phyloP scores from a whole-genome alignment of 1,140 invertebrate species.

The Anoplolepis gracilipes region DNA sequence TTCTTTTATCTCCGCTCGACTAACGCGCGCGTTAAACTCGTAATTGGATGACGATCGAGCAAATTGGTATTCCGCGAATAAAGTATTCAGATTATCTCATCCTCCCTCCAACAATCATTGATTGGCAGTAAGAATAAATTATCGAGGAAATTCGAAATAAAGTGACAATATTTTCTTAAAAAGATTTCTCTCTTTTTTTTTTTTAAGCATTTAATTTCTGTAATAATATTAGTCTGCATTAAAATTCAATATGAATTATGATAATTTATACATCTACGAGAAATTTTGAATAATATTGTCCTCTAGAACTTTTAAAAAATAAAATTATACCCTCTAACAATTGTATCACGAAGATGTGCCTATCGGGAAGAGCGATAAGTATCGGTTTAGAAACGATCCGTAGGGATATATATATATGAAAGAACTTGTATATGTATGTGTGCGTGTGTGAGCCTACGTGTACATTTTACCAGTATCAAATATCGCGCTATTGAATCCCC shows the following conservation, averaged over 20 bases:
- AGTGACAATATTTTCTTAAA: constrained; percentile 18
- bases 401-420: neutral
- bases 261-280: neutral
- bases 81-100: constrained; percentile 25
- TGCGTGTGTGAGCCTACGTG: neutral
- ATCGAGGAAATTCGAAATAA: constrained; percentile 7
- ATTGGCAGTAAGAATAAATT: constrained; percentile 22
- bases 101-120: neutral
- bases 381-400: neutral
- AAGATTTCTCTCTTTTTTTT: neutral
- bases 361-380: neutral
- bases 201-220: neutral
- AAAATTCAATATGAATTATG: neutral
- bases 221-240: neutral
- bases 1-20: constrained; percentile 1
- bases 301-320: neutral
- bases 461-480: constrained; percentile 28
- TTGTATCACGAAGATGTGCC: neutral
- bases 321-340: neutral
- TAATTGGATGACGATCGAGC: constrained; percentile 39
- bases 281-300: neutral
- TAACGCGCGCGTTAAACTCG: constrained; percentile 40
- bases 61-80: constrained; percentile 42
- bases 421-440: neutral
- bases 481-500: constrained; percentile 48